A percentile compares a stretch with the other conserved stretches of the same genome.
Evolutionary conservation across 2,797 vertebrate species (phyloP).

Genomic region (Coracias cyanogaster): DNA sequence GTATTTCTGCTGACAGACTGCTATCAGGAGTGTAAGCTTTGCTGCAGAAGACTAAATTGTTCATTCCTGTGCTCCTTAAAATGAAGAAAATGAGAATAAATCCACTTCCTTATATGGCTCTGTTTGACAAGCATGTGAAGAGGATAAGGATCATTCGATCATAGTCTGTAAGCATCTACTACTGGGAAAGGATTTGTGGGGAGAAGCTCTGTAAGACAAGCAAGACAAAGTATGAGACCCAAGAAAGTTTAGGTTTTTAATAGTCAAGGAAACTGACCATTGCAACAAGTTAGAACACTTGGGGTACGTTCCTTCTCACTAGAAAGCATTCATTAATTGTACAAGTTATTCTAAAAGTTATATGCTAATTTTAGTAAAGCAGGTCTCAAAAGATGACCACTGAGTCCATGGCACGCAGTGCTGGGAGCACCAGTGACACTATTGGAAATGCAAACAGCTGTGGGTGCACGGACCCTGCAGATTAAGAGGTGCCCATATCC

Average conservation of each 20-base stretch:
- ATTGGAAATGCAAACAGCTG: background rate
- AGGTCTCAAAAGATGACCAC: background rate
- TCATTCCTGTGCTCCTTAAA: background rate
- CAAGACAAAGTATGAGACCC: background rate
- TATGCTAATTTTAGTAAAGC: background rate
- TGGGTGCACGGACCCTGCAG: background rate
- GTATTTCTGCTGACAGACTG: background rate
- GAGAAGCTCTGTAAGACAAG: background rate
- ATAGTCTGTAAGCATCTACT: background rate
- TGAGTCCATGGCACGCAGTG: background rate
- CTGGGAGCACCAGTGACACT: background rate
- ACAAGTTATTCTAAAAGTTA: background rate
- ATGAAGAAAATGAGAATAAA: background rate
- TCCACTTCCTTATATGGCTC: background rate
- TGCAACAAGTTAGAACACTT: background rate
- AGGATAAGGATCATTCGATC: background rate
- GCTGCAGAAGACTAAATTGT: background rate
- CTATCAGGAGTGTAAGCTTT: background rate
- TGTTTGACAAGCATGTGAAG: background rate
- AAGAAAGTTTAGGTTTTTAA: background rate
- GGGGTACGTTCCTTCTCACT: background rate
- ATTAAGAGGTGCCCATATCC: background rate
- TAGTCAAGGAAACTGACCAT: background rate
- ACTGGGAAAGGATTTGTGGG: background rate
- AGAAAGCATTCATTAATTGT: background rate